Conservation (phyloP, 1,140 invertebrate genomes). For the Lordiphosa clarofinis region DNA sequence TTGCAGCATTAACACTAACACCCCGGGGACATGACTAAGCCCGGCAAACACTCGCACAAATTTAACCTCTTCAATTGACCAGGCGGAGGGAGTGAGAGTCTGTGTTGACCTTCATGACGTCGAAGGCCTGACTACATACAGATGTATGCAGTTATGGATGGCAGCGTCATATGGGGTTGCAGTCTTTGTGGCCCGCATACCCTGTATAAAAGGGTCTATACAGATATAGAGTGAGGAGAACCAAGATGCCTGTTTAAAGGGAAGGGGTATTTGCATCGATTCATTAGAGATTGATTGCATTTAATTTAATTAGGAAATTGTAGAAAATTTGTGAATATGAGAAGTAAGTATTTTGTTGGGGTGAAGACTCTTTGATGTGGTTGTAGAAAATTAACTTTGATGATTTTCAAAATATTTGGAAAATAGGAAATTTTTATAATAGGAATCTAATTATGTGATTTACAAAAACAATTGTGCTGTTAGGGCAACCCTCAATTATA, state of each 20-base stretch:
- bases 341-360: too few relatives aligned
- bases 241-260: neutral
- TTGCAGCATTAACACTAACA: conserved; percentile 60
- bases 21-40: conserved; percentile 61
- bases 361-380: too few relatives aligned
- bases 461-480: too few relatives aligned
- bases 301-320: conserved; percentile 10
- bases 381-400: too few relatives aligned
- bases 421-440: too few relatives aligned
- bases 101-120: conserved; percentile 61
- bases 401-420: too few relatives aligned
- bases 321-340: too few relatives aligned
- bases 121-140: conserved; percentile 12
- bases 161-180: conserved; percentile 14
- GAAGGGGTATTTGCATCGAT: neutral
- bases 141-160: conserved; percentile 25
- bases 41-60: conserved; percentile 48
- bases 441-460: too few relatives aligned
- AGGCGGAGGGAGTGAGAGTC: conserved; percentile 11
- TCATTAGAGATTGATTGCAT: conserved; percentile 8
- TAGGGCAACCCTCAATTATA: too few relatives aligned
- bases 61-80: conserved; percentile 74
- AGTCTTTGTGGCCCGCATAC: conserved; percentile 35
- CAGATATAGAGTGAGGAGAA: too few relatives aligned
- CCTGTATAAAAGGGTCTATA: conserved; percentile 14